Conservation (phyloP, 2,888 invertebrate species). For the Lepas anatifera region DNA sequence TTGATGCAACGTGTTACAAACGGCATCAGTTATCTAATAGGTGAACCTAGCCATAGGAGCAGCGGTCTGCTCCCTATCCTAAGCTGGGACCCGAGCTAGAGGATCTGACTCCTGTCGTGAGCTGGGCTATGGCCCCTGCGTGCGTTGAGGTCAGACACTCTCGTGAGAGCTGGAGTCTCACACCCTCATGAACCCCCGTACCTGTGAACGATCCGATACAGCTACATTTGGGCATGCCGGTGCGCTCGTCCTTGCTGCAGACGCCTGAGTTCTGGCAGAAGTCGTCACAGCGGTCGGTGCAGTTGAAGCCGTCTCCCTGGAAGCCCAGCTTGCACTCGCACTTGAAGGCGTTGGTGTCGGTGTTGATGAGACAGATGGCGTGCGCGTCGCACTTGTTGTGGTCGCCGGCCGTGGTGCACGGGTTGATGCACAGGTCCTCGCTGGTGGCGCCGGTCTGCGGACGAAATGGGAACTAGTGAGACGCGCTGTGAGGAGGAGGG, state of each 20-base stretch:
- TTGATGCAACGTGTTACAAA: neutral
- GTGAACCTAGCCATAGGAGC: no score
- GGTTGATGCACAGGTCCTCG: conserved; percentile 74
- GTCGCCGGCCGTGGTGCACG: conserved; percentile 63
- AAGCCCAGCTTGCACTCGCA: conserved; percentile 90
- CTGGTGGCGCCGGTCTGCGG: conserved; percentile 38
- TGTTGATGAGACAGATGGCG: conserved; percentile 71
- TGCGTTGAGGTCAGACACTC: no score
- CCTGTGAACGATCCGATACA: conserved; percentile 88
- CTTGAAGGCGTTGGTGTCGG: conserved; percentile 60
- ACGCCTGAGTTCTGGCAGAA: conserved; percentile 82
- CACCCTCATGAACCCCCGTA: no score
- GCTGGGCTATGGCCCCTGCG: no score
- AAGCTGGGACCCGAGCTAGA: no score
- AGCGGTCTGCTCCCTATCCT: no score
- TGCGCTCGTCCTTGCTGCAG: conserved; percentile 53
- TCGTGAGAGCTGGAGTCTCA: no score
- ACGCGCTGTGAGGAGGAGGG: no score
- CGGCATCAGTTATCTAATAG: neutral
- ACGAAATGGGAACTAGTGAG: no score
- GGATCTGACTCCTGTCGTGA: no score
- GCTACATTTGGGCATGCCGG: conserved; percentile 71
- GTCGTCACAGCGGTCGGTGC: conserved; percentile 61
- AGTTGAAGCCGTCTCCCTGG: conserved; percentile 73
- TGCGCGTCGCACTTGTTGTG: conserved; percentile 77